A percentile compares a stretch with the other conserved stretches of the same genome.
These are phyloP conservation scores for Thumatha senex DNA, from an alignment of 2,888 invertebrate genomes.

Conservation along the genomic window DNA sequence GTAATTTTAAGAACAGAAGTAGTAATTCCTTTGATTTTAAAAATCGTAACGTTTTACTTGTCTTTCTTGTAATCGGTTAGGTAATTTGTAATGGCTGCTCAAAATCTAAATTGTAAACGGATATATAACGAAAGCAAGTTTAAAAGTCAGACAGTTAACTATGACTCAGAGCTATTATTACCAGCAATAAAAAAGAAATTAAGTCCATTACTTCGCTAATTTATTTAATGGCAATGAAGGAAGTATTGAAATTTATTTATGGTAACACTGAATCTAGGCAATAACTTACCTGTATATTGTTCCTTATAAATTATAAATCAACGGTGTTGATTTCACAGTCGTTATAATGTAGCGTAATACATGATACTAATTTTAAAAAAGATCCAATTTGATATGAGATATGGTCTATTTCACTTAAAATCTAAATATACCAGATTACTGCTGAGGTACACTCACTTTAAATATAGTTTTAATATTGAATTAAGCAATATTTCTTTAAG, in stretches of 20 bases:
- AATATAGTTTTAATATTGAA: too few species aligned
- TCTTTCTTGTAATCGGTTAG: too few species aligned
- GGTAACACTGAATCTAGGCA: slow-evolving; percentile 17
- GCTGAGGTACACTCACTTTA: too few species aligned
- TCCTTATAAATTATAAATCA: not conserved
- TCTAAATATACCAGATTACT: too few species aligned
- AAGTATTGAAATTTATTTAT: slow-evolving; percentile 28
- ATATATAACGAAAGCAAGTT: slow-evolving; percentile 9
- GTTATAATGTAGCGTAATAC: not conserved
- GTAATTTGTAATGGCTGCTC: too few species aligned
- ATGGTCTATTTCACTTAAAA: too few species aligned
- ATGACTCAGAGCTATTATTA: slow-evolving; percentile 42
- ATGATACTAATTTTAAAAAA: too few species aligned
- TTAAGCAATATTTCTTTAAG: too few species aligned
- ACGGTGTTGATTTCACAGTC: not conserved
- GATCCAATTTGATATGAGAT: too few species aligned
- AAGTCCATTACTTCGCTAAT: slow-evolving; percentile 42
- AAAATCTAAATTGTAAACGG: not conserved
- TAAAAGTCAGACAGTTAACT: slow-evolving; percentile 22
- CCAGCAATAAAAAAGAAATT: slow-evolving; percentile 50
- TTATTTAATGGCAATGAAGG: slow-evolving; percentile 38
- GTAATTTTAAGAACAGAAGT: too few species aligned
- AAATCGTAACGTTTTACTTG: too few species aligned
- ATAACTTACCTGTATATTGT: slow-evolving; percentile 9
- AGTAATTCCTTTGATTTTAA: too few species aligned